Evolutionary conservation across 2,113 vertebrate genomes (phyloP).

Genomic region (Danionella cerebrum): DNA sequence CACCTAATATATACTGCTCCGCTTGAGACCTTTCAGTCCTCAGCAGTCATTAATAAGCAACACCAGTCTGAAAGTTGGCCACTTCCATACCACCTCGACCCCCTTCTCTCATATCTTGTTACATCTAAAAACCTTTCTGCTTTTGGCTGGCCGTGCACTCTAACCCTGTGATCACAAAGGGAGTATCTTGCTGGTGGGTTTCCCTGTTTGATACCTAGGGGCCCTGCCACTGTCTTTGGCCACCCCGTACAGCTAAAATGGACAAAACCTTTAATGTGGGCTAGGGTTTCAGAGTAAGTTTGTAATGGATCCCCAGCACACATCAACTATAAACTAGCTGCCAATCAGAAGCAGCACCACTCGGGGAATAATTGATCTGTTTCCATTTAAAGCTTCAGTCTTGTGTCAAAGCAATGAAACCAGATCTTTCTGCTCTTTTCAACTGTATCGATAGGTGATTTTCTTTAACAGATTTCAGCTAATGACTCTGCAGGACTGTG

Average conservation of each 20-base stretch:
- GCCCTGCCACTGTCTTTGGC: neutral
- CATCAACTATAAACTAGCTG: slow-evolving; percentile 21
- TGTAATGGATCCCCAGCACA: slow-evolving; percentile 32
- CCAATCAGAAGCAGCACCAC: slow-evolving; percentile 41
- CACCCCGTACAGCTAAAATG: neutral
- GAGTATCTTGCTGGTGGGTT: neutral
- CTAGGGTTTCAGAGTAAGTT: slow-evolving; percentile 42
- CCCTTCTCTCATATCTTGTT: neutral
- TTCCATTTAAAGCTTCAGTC: slow-evolving; percentile 11
- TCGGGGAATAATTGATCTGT: neutral
- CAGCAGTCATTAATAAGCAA: neutral
- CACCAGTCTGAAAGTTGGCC: neutral
- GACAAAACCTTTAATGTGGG: slow-evolving; percentile 27
- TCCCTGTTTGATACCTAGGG: slow-evolving; percentile 7
- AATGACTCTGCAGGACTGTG: neutral
- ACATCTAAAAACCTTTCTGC: slow-evolving; percentile 7
- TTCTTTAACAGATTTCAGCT: slow-evolving; percentile 8
- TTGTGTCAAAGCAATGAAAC: slow-evolving; percentile 23
- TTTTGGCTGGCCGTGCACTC: neutral
- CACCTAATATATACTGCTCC: neutral
- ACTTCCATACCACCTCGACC: neutral
- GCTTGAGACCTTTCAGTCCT: neutral
- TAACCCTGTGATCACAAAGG: slow-evolving; percentile 5
- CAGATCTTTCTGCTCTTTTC: slow-evolving; percentile 36
- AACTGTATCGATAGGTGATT: slow-evolving; percentile 26